Conservation (phyloP, 2,797 vertebrate species). For the Lophotriccus pileatus region DNA sequence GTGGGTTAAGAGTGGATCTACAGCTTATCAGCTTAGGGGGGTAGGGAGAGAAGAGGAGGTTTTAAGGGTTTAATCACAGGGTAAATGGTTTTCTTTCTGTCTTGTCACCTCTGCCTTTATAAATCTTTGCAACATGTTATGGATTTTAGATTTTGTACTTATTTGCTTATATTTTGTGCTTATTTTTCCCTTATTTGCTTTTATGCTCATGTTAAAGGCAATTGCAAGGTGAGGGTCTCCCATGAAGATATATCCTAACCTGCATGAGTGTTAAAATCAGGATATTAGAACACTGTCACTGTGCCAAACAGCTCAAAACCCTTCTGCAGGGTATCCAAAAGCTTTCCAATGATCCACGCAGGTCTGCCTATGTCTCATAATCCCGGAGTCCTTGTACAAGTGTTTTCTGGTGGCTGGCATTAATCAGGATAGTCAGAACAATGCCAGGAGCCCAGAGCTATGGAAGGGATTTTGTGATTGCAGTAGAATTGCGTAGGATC, state of each 20-base stretch:
- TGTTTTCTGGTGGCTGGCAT: background rate
- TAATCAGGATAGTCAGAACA: background rate
- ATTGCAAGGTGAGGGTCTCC: background rate
- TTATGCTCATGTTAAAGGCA: background rate
- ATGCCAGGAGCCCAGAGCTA: background rate
- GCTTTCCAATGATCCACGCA: background rate
- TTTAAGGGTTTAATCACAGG: background rate
- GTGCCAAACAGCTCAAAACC: background rate
- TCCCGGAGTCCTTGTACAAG: background rate
- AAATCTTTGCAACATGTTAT: background rate
- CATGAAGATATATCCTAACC: background rate
- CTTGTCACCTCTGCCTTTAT: background rate
- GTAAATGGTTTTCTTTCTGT: background rate
- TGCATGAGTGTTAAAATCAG: background rate
- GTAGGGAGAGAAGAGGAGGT: background rate
- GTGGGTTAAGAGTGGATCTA: background rate
- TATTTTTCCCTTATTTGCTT: background rate
- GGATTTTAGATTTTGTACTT: background rate
- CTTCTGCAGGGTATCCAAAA: background rate
- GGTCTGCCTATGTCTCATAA: background rate
- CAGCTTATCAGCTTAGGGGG: background rate
- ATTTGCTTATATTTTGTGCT: background rate
- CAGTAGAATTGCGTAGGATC: background rate
- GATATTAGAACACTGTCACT: background rate
- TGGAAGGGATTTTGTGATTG: background rate